These are phyloP conservation scores for Apomyelois bistriatella DNA, from an alignment of 2,888 invertebrate genomes.

Conservation along the genomic window DNA sequence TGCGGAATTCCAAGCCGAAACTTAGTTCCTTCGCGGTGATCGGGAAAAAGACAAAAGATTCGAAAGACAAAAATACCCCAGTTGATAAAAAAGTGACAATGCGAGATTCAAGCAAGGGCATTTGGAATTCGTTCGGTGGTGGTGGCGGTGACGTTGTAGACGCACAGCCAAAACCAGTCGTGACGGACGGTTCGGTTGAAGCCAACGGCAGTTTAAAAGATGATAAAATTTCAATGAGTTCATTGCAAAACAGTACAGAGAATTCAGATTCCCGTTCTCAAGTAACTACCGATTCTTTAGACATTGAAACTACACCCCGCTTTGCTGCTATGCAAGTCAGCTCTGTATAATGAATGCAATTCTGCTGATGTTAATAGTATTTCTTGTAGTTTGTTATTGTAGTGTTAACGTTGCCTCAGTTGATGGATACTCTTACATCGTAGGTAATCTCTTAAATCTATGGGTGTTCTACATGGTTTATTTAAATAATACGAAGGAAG, in stretches of 20 bases:
- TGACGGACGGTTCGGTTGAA: slow-evolving; percentile 52
- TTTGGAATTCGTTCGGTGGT: slow-evolving; percentile 67
- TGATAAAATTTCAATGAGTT: slow-evolving; percentile 68
- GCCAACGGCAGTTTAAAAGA: slow-evolving; percentile 70
- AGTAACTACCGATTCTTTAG: slow-evolving; percentile 70
- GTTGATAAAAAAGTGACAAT: slow-evolving; percentile 67
- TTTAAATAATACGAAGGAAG: too few relatives aligned
- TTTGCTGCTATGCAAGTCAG: slow-evolving; percentile 81
- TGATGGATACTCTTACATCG: too few relatives aligned
- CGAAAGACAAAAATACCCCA: slow-evolving; percentile 63
- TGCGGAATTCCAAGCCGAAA: slow-evolving; percentile 82
- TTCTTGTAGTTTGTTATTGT: neutral
- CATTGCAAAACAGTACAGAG: slow-evolving; percentile 60
- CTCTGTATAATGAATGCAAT: slow-evolving; percentile 53
- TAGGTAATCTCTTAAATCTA: too few relatives aligned
- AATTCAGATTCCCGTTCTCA: slow-evolving; percentile 74
- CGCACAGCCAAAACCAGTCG: slow-evolving; percentile 63
- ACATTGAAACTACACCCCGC: slow-evolving; percentile 71
- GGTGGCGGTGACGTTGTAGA: slow-evolving; percentile 74
- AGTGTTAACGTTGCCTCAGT: too few relatives aligned
- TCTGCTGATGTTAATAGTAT: neutral
- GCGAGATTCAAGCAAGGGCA: slow-evolving; percentile 71
- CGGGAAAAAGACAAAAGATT: slow-evolving; percentile 81
- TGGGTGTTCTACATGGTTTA: too few relatives aligned
- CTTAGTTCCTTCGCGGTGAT: slow-evolving; percentile 81